Evolutionary conservation across 2,113 vertebrate species (phyloP).

Genomic region (Odocoileus hemionus): DNA sequence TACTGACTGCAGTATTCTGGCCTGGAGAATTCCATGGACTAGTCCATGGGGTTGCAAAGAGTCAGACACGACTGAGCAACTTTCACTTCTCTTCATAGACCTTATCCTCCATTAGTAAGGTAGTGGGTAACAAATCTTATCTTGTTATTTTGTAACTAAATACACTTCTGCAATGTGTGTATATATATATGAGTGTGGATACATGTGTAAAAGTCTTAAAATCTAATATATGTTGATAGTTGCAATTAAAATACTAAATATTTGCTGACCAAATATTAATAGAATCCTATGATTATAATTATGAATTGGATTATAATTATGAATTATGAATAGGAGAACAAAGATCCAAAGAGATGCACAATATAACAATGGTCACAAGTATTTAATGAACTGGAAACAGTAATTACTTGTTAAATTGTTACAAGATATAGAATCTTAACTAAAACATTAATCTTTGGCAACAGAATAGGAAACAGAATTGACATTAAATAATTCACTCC

Average conservation of each 20-base stretch:
- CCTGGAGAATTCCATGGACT: not conserved
- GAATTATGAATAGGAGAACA: not conserved
- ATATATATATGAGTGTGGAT: not conserved
- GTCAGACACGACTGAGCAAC: not conserved
- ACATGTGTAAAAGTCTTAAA: not conserved
- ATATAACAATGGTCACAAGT: not conserved
- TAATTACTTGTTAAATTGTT: not conserved
- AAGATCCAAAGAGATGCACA: not conserved
- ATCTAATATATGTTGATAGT: not conserved
- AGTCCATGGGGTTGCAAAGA: not conserved
- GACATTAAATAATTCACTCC: constrained; percentile 30
- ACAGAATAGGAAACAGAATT: not conserved
- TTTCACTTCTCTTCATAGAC: not conserved
- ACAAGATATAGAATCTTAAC: not conserved
- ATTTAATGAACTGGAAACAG: not conserved
- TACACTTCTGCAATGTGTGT: not conserved
- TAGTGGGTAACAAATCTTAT: not conserved
- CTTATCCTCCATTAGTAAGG: not conserved
- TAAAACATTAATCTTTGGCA: not conserved
- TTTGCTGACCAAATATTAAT: not conserved
- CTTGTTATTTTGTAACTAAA: not conserved
- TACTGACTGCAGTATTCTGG: not conserved
- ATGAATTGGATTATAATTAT: not conserved
- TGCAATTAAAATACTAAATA: not conserved
- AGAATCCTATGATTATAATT: not conserved